Evolutionary conservation across 2,113 vertebrate genomes (phyloP), one percentile per base, ranked within the genome.

Genomic region (Ramphastos sulfuratus): DNA sequence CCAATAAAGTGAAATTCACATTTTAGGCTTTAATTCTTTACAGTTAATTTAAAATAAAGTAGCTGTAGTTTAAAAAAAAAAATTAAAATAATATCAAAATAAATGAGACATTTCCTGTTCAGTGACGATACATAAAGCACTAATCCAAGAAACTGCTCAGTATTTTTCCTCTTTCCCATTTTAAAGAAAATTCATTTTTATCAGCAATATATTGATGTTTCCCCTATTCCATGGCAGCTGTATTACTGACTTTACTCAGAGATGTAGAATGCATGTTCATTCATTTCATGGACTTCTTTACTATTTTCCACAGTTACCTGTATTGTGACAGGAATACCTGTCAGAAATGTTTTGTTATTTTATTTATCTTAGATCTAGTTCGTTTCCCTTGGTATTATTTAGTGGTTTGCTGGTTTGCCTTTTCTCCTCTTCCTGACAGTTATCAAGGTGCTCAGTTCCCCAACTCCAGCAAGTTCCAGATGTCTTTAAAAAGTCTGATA

Each of bases 291-390:
- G 55, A 42, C 37, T 81, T 84, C 74, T 82, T 37, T 86, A 20
- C 31, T 83, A 14, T 71, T 93, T 92, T 86, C 54, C 44, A 61
- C 33, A 56, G 48, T 50, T 94, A 42, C 39, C 46, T 75, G 14
- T 78, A 67, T 42, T 78, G 9, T 31, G 70, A 82, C 37, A 89
- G 6, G 21, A 89, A 84, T 67, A 72, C 33, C 21, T 85, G 82
- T 84, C 78, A 92, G 74, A 78, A 78, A 56, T 33, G 6, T 67
- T 95, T 85, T 91, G 25, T 42, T 84, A 33, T 75, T 95, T 79
- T 91, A 52, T 82, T 91, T 94, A 28, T 85, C 74, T 89, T 82
- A 61, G 27, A 78, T 75, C 78, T 84, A 46, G 42, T 59, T 94
- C 63, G 18, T 82, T 17, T 92, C 78, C 27, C 66, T 84, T 82